phyloP scores from a whole-genome alignment of 1,140 invertebrate genomes.

The Calephelis nemesis region DNA sequence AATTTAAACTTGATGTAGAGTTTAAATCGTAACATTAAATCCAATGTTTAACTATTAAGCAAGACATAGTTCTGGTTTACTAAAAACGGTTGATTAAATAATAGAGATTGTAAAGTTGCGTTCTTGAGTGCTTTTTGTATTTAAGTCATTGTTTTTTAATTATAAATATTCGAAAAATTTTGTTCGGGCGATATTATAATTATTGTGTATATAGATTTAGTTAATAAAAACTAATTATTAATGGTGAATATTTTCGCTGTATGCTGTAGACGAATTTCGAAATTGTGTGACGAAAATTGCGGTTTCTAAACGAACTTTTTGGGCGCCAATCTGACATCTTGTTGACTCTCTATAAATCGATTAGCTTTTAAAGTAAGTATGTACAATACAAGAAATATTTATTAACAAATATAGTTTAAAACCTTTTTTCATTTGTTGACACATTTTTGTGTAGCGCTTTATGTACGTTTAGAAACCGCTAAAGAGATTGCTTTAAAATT shows the following conservation, averaged over 20 bases:
- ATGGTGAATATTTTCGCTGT: constrained; percentile 52
- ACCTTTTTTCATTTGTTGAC: constrained; percentile 24
- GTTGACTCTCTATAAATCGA: constrained; percentile 27
- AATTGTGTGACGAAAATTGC: constrained; percentile 32
- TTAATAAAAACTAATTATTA: constrained; percentile 21
- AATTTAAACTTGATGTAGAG: not conserved
- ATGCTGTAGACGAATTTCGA: constrained; percentile 46
- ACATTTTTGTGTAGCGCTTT: constrained; percentile 22
- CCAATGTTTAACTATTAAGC: too few relatives aligned
- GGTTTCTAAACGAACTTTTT: constrained; percentile 41
- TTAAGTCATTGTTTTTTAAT: constrained; percentile 40
- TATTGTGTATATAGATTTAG: constrained; percentile 25
- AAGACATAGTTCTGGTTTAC: constrained; percentile 20
- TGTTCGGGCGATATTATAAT: constrained; percentile 38
- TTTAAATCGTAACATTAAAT: not conserved
- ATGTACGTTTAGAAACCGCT: constrained; percentile 47
- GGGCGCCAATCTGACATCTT: constrained; percentile 26
- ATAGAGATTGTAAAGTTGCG: constrained; percentile 57
- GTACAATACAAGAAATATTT: constrained; percentile 28
- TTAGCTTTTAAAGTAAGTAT: constrained; percentile 26
- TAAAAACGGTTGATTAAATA: constrained; percentile 44
- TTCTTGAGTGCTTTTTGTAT: constrained; percentile 51
- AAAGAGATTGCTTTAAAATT: constrained; percentile 51
- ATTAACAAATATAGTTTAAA: constrained; percentile 30
- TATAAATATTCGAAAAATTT: constrained; percentile 37